Evolutionary conservation across 2,113 vertebrate genomes (phyloP).

Genomic region (Silurus asotus): DNA sequence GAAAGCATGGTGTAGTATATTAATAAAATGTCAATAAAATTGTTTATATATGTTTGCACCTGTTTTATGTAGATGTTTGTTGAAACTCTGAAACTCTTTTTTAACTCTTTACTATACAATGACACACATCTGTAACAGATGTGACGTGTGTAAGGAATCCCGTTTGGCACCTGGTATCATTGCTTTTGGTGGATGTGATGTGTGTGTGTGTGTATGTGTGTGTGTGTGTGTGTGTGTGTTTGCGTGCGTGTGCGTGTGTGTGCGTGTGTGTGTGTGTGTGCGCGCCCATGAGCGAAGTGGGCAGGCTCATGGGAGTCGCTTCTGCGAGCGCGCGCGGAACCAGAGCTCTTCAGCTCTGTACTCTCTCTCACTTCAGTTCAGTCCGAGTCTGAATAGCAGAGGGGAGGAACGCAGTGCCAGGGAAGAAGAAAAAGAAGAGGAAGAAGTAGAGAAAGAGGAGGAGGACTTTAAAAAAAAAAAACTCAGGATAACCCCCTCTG

Average conservation of each 20-base stretch:
- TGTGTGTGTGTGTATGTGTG: no score
- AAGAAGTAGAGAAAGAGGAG: no score
- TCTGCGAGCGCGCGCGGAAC: constrained; percentile 56
- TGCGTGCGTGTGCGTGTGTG: not conserved
- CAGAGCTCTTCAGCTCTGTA: constrained; percentile 65
- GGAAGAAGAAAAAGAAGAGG: constrained; percentile 12
- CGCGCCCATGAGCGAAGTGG: constrained; percentile 57
- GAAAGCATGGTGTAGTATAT: no score
- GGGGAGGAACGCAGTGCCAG: constrained; percentile 69
- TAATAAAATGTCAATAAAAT: no score
- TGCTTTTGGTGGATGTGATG: not conserved
- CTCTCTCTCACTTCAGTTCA: constrained; percentile 65
- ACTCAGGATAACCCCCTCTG: constrained; percentile 61
- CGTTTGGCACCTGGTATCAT: not conserved
- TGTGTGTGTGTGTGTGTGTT: no score
- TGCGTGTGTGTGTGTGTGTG: not conserved
- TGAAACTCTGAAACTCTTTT: not conserved
- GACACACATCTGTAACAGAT: not conserved
- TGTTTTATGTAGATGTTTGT: no score
- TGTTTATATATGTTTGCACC: no score
- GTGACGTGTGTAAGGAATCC: not conserved
- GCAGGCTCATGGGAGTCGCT: constrained; percentile 68
- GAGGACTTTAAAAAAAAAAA: not conserved
- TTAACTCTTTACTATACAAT: not conserved
- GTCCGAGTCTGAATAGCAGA: constrained; percentile 70